Evolutionary conservation across 2,113 vertebrate genomes (phyloP), one percentile per base, ranked within the genome.

Genomic region (Tragelaphus scriptus): DNA sequence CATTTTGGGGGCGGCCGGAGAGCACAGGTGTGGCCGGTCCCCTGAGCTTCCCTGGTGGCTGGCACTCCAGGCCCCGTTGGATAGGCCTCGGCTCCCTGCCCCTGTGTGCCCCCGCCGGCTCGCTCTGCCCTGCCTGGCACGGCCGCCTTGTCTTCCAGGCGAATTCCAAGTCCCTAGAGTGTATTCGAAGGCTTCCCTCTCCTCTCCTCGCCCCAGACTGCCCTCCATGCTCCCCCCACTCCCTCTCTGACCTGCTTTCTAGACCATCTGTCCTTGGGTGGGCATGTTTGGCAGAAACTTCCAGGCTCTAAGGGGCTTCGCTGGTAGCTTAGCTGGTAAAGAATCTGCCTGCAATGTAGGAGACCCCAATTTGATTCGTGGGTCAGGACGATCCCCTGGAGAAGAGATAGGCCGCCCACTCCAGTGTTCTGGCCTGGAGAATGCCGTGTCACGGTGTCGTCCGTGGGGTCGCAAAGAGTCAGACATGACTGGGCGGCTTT

Each of bases 171-270:
- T 9, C 49, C 10, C 7, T 11, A 2, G 82, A 58, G 5, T 2
- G 0, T 1, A 13, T 9, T 3, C 2, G 4, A 8, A 19, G 55
- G 55, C 44, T 53, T 5, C 6, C 17, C 36, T 19, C 13, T 84
- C 58, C 13, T 77, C n/a, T 21, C 32, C 17, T 53, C 1, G 13
- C 28, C 63, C 55, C 17, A 21, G 71, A 21, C n/a, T 65, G 65
- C 44, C 49, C 16, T 51, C 15, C 36, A 6, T 5, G 5, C n/a
- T 21, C 19, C 68, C 65, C n/a, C 5, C 2, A 12, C n/a, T 3
- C 68, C 68, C n/a, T 12, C n/a, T 23, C 68, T 40, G 68, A 12
- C 9, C 16, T 47, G 56, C 40, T 30, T 19, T 47, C 40, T 12
- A 61, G 40, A 30, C 84, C 6, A 0, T 13, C 16, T 11, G 10